phyloP scores from a whole-genome alignment of 1,140 invertebrate species.

The Calosoma granatense region DNA sequence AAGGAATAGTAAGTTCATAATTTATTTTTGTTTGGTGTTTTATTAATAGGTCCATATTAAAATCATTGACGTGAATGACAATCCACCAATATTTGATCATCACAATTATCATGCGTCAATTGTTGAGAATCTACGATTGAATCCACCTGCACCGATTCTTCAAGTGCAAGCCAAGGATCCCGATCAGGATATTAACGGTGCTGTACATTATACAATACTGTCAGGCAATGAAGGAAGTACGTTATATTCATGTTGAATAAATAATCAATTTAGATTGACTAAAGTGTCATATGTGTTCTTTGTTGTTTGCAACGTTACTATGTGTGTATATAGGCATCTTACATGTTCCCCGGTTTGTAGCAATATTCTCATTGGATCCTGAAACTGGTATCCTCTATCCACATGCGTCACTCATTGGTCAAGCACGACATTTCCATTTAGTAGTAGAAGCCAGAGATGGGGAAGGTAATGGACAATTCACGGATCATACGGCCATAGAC shows the following conservation, averaged over 20 bases:
- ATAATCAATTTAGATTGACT: no score
- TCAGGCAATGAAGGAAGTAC: constrained; percentile 52
- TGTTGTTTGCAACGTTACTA: no score
- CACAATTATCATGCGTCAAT: constrained; percentile 66
- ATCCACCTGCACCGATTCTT: constrained; percentile 65
- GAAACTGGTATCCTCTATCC: constrained; percentile 70
- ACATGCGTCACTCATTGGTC: constrained; percentile 53
- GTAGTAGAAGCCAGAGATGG: constrained; percentile 65
- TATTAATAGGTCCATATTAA: constrained; percentile 55
- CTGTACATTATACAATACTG: constrained; percentile 63
- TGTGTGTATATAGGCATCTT: no score
- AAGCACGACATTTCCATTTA: constrained; percentile 52
- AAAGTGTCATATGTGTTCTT: no score
- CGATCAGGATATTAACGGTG: constrained; percentile 66
- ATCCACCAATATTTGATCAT: constrained; percentile 65
- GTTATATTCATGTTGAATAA: background rate
- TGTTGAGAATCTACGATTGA: constrained; percentile 69
- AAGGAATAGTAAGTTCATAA: background rate
- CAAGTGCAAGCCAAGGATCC: constrained; percentile 67
- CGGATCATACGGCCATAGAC: constrained; percentile 60
- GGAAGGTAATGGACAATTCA: constrained; percentile 50
- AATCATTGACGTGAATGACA: constrained; percentile 75
- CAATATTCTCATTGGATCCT: constrained; percentile 61
- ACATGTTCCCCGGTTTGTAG: constrained; percentile 33
- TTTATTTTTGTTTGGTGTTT: constrained; percentile 1